phyloP scores from a whole-genome alignment of 2,888 invertebrate genomes.

The Steinernema carpocapsae region DNA sequence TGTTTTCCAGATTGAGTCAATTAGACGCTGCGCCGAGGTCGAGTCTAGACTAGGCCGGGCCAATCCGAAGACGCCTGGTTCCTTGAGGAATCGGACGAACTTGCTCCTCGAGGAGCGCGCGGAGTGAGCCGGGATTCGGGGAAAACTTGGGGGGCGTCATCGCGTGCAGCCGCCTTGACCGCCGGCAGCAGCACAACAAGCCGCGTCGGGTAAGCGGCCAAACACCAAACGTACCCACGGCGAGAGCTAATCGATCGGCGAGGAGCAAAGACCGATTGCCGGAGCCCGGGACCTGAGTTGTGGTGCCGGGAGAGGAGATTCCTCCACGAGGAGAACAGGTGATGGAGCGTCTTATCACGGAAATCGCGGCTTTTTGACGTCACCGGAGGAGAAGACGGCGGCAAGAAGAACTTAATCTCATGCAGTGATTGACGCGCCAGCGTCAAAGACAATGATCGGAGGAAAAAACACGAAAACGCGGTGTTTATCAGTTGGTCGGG shows the following conservation, averaged over 20 bases:
- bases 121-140: background rate
- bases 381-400: background rate
- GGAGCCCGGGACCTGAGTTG: conserved; percentile 8
- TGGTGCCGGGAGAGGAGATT: background rate
- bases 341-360: conserved; percentile 6
- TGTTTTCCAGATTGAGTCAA: conserved; percentile 3
- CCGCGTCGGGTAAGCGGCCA: conserved; percentile 26
- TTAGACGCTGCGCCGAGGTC: conserved; percentile 6
- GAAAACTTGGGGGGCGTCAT: background rate
- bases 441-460: background rate
- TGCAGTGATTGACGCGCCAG: background rate
- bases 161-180: background rate
- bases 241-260: too few relatives aligned
- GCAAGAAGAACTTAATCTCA: conserved; percentile 6
- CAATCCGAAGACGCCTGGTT: background rate
- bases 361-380: background rate
- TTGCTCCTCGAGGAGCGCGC: background rate
- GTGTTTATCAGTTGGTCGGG: background rate
- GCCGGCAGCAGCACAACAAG: background rate
- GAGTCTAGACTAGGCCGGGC: background rate
- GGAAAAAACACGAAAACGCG: conserved; percentile 11
- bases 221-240: conserved; percentile 2
- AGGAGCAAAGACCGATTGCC: background rate
- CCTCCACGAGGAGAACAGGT: background rate
- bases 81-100: background rate